Conservation (phyloP, 2,888 invertebrate genomes). For the Chrysodeixis includens region DNA sequence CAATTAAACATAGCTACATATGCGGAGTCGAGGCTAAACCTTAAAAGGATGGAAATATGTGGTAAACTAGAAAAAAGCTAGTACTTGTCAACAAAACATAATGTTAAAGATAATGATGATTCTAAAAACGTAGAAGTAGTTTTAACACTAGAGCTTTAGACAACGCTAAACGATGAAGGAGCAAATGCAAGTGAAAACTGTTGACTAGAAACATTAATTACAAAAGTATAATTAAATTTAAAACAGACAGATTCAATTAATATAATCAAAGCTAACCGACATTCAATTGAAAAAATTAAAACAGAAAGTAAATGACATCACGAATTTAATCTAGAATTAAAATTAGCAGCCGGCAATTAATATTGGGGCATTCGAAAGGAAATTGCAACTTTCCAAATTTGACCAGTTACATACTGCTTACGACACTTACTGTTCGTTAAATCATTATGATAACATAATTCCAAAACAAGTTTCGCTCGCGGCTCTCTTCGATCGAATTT, state of each 20-base stretch:
- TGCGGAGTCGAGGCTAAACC: constrained; percentile 8
- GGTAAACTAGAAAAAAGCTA: constrained; percentile 14
- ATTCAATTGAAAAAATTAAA: not conserved
- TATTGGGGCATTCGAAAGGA: constrained; percentile 33
- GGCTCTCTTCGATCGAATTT: constrained; percentile 59
- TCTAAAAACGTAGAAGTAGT: not conserved
- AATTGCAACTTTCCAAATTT: constrained; percentile 69
- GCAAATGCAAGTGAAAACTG: not conserved
- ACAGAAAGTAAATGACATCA: constrained; percentile 3
- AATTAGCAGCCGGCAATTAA: constrained; percentile 8
- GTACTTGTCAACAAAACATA: constrained; percentile 13
- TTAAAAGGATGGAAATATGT: constrained; percentile 43
- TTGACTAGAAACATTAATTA: not conserved
- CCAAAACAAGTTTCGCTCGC: constrained; percentile 52
- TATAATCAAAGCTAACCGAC: not conserved
- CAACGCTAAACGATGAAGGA: not conserved
- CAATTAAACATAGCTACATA: constrained; percentile 24
- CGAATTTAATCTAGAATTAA: not conserved
- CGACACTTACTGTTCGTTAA: constrained; percentile 51
- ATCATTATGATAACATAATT: constrained; percentile 57
- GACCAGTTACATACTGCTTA: constrained; percentile 60
- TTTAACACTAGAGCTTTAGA: not conserved
- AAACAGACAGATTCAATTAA: not conserved
- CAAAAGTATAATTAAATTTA: not conserved
- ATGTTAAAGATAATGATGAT: constrained; percentile 4